These are phyloP conservation scores for Lineus longissimus DNA, from an alignment of 1,140 invertebrate species.

Conservation along the genomic window DNA sequence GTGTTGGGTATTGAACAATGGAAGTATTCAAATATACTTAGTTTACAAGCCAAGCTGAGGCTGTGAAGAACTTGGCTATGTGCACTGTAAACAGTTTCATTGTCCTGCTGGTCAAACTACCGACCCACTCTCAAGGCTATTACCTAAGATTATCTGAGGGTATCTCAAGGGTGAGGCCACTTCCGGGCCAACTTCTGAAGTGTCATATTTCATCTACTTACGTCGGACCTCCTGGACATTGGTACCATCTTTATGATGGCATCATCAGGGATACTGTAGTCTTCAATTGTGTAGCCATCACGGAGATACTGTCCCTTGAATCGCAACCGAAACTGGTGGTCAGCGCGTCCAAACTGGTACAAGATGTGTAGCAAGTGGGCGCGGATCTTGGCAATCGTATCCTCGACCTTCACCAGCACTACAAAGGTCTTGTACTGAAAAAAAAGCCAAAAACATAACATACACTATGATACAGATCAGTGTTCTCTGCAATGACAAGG, in stretches of 20 bases:
- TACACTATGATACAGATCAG: not conserved
- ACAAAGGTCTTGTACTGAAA: slow-evolving; percentile 47
- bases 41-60: no score
- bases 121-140: no score
- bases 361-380: slow-evolving; percentile 44
- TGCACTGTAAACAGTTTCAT: no score
- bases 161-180: no score
- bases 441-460: slow-evolving; percentile 15
- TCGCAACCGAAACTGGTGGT: slow-evolving; percentile 44
- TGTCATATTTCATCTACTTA: no score
- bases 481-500: no score
- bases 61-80: no score
- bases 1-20: no score
- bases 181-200: no score
- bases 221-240: slow-evolving; percentile 33
- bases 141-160: no score
- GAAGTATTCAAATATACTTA: no score
- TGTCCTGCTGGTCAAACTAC: no score
- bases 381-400: slow-evolving; percentile 41
- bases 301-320: slow-evolving; percentile 45
- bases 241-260: slow-evolving; percentile 45
- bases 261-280: slow-evolving; percentile 42
- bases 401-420: slow-evolving; percentile 29
- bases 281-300: slow-evolving; percentile 38
- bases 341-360: slow-evolving; percentile 41